Evolutionary conservation across 2,113 vertebrate species (phyloP).

Genomic region (Anguilla japonica): DNA sequence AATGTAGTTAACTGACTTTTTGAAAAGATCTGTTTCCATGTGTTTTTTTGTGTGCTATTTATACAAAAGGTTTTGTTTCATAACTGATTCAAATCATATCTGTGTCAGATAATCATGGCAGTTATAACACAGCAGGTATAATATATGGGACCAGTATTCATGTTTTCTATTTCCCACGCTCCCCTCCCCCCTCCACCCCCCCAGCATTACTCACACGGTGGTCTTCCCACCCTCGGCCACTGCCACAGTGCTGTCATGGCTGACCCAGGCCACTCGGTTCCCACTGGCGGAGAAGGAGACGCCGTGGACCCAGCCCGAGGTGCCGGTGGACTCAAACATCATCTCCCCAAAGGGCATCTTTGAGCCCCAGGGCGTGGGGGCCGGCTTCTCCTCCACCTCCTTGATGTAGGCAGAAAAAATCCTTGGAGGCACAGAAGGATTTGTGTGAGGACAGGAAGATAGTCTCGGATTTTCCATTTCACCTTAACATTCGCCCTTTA

Average conservation of each 20-base stretch:
- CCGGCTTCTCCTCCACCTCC: conserved; percentile 92
- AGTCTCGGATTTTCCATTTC: background rate
- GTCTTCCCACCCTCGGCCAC: conserved; percentile 87
- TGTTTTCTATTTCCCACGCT: background rate
- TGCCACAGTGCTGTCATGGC: conserved; percentile 92
- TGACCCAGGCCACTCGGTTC: conserved; percentile 89
- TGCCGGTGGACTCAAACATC: conserved; percentile 87
- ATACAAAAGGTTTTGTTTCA: too few relatives aligned
- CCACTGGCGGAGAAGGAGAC: conserved; percentile 90
- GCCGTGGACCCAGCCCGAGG: conserved; percentile 90
- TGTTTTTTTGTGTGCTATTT: too few relatives aligned
- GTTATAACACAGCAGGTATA: too few relatives aligned
- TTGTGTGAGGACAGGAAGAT: background rate
- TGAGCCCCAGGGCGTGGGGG: conserved; percentile 91
- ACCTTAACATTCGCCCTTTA: background rate
- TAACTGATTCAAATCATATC: too few relatives aligned
- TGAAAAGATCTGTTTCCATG: too few relatives aligned
- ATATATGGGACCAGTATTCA: background rate
- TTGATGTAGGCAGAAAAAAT: conserved; percentile 98
- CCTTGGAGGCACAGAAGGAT: conserved; percentile 58
- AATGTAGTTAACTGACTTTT: too few relatives aligned
- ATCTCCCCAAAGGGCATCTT: conserved; percentile 97
- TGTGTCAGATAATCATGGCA: too few relatives aligned
- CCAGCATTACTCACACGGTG: conserved; percentile 60
- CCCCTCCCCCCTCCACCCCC: conserved; percentile 37